phyloP scores from a whole-genome alignment of 2,888 invertebrate species.

The Xestia xanthographa region DNA sequence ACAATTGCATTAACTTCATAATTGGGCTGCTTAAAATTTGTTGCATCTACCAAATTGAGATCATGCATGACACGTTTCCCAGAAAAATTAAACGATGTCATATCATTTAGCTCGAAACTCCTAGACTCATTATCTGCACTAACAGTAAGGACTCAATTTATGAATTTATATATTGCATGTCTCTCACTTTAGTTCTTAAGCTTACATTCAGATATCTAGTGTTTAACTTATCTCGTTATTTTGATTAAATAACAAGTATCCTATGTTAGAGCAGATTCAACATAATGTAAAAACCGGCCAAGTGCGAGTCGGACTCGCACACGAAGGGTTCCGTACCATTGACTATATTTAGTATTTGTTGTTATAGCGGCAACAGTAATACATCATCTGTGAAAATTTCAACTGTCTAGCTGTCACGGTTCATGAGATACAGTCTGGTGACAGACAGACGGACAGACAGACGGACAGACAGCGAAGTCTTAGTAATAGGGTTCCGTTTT shows the following conservation, averaged over 20 bases:
- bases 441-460: no score
- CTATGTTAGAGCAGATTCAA: neutral
- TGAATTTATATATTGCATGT: neutral
- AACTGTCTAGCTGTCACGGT: no score
- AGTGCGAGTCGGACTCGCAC: no score
- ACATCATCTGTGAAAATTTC: no score
- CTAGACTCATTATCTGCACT: slow-evolving; percentile 31
- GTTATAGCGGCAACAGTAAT: no score
- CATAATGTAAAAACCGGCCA: no score
- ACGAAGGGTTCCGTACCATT: no score
- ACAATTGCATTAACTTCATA: neutral
- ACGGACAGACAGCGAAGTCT: no score
- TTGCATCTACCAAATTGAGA: slow-evolving; percentile 26
- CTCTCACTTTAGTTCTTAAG: slow-evolving; percentile 16
- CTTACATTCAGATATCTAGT: neutral
- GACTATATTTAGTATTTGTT: no score
- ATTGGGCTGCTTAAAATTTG: neutral
- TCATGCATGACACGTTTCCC: slow-evolving; percentile 24
- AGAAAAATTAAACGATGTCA: slow-evolving; percentile 44
- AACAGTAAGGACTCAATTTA: slow-evolving; percentile 37
- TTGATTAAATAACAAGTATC: neutral
- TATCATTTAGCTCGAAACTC: slow-evolving; percentile 37
- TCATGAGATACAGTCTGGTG: no score
- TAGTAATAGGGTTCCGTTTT: no score
- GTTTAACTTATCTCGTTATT: neutral